A percentile compares a stretch with the other conserved stretches of the same genome.
phyloP scores from a whole-genome alignment of 2,888 invertebrate genomes.

The Caenorhabditis imperialis region DNA sequence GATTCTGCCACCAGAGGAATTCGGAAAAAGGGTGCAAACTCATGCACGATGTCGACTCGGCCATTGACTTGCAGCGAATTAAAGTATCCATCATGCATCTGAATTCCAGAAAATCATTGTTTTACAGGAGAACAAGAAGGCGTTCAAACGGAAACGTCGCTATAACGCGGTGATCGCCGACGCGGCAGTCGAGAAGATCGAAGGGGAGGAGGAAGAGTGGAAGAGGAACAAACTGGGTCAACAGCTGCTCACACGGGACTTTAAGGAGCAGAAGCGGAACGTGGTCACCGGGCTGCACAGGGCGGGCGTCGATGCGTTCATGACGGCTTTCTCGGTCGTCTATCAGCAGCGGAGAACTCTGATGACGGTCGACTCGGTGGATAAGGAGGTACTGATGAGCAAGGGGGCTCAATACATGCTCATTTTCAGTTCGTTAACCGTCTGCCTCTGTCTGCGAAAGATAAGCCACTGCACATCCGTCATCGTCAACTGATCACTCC shows the following conservation, averaged over 20 bases:
- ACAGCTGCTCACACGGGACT: conserved; percentile 23
- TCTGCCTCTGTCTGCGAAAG: conserved; percentile 40
- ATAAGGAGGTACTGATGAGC: conserved; percentile 33
- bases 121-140: conserved; percentile 43
- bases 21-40: conserved; percentile 47
- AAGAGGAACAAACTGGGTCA: conserved; percentile 29
- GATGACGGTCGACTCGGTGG: conserved; percentile 18
- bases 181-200: conserved; percentile 33
- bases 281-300: conserved; percentile 59
- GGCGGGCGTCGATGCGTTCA: conserved; percentile 75
- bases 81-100: no score
- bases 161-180: conserved; percentile 41
- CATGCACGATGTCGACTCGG: conserved; percentile 71
- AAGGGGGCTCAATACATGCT: no score
- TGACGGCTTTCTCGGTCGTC: conserved; percentile 73
- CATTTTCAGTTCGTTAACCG: conserved; percentile 46
- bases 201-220: conserved; percentile 38
- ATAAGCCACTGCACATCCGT: conserved; percentile 33
- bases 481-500: conserved; percentile 7
- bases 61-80: conserved; percentile 67
- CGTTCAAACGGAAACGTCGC: conserved; percentile 42
- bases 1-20: conserved; percentile 62
- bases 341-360: conserved; percentile 61
- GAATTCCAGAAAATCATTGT: no score
- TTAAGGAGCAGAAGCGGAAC: conserved; percentile 37